Conservation (phyloP, 2,113 vertebrate species). For the Otolemur garnettii region DNA sequence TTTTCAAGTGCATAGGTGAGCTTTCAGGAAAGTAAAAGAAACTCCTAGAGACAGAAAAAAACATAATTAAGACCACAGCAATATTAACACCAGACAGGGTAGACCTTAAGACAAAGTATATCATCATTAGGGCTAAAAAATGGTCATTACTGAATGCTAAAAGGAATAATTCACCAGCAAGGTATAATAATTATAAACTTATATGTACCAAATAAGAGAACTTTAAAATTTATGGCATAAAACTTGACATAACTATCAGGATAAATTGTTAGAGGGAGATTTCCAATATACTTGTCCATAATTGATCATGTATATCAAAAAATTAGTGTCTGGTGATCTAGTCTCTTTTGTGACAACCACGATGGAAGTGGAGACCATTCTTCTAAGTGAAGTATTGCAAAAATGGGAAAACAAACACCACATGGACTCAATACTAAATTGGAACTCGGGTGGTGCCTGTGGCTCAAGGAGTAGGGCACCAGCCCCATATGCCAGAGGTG, state of each 20-base stretch:
- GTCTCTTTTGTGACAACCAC: no score
- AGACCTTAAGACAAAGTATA: slow-evolving; percentile 59
- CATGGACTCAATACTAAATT: no score
- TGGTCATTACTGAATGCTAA: slow-evolving; percentile 41
- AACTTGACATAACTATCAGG: slow-evolving; percentile 25
- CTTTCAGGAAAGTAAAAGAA: slow-evolving; percentile 58
- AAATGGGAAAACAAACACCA: no score
- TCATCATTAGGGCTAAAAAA: slow-evolving; percentile 15
- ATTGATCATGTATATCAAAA: not conserved
- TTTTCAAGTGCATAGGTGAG: slow-evolving; percentile 51
- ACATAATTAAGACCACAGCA: slow-evolving; percentile 22
- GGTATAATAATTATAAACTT: not conserved
- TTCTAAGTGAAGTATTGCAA: no score
- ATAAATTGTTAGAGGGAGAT: slow-evolving; percentile 30
- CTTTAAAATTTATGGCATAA: slow-evolving; percentile 61
- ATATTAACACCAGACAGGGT: not conserved
- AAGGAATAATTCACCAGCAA: slow-evolving; percentile 50
- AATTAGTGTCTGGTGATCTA: no score
- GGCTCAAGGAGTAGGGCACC: no score
- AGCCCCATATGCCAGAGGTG: no score
- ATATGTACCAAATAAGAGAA: not conserved
- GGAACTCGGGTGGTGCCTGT: no score
- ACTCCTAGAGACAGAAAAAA: not conserved
- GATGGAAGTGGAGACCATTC: no score
- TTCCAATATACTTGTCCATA: slow-evolving; percentile 47